phyloP scores from a whole-genome alignment of 2,888 invertebrate genomes.

The Rhamnusium bicolor region DNA sequence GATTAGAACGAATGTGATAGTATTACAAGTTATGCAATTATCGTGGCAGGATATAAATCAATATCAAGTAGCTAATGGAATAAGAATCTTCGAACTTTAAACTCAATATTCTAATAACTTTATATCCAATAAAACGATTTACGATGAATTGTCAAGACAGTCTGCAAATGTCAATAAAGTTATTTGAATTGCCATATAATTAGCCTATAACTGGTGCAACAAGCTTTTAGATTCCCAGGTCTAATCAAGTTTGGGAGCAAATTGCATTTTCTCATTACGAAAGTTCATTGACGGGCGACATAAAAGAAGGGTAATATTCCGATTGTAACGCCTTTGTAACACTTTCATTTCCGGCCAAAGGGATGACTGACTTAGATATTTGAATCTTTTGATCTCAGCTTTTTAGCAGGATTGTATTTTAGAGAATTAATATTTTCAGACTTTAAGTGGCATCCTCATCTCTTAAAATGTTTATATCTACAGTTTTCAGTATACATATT shows the following conservation, averaged over 20 bases:
- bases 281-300: slow-evolving; percentile 57
- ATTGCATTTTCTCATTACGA: slow-evolving; percentile 67
- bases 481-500: background rate
- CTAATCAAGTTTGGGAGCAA: slow-evolving; percentile 63
- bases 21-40: slow-evolving; percentile 4
- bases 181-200: slow-evolving; percentile 59
- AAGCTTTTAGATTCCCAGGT: slow-evolving; percentile 57
- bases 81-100: slow-evolving; percentile 14
- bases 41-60: slow-evolving; percentile 16
- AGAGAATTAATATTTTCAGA: background rate
- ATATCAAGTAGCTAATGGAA: slow-evolving; percentile 21
- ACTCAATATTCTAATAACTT: slow-evolving; percentile 25
- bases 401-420: background rate
- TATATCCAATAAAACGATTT: slow-evolving; percentile 2
- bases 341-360: slow-evolving; percentile 64
- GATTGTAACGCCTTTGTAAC: slow-evolving; percentile 65
- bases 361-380: slow-evolving; percentile 58
- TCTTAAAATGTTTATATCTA: background rate
- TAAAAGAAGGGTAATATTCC: slow-evolving; percentile 58
- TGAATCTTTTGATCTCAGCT: slow-evolving; percentile 57
- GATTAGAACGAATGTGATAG: background rate
- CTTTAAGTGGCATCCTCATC: background rate
- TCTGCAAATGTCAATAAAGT: slow-evolving; percentile 50
- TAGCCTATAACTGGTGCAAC: slow-evolving; percentile 59
- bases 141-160: background rate